These are phyloP conservation scores for Diplodus sargus DNA, from an alignment of 2,797 vertebrate species.

Conservation along the genomic window DNA sequence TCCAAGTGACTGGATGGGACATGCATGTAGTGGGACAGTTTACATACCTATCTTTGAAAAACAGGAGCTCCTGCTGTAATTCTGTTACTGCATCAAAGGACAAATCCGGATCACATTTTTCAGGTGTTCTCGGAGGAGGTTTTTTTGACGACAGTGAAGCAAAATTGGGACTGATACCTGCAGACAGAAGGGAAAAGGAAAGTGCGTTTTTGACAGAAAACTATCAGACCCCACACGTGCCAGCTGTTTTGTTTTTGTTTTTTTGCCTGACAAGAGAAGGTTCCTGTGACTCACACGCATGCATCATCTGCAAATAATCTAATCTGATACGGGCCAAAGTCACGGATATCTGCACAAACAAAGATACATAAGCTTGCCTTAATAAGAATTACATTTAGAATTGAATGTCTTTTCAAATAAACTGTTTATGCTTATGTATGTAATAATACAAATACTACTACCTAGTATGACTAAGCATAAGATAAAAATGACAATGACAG, in stretches of 20 bases:
- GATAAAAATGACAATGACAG: neutral
- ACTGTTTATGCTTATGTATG: neutral
- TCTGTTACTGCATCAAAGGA: slow-evolving; percentile 89
- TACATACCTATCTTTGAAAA: slow-evolving; percentile 92
- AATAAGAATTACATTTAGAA: neutral
- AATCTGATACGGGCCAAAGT: neutral
- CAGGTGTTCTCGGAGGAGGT: slow-evolving; percentile 90
- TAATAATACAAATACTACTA: neutral
- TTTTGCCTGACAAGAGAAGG: neutral
- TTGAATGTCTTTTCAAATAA: too few species aligned
- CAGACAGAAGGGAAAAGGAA: slow-evolving; percentile 1
- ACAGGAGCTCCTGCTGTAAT: slow-evolving; percentile 88
- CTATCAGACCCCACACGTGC: neutral
- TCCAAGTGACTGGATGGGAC: neutral
- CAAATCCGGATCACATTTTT: slow-evolving; percentile 89
- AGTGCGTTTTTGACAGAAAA: neutral
- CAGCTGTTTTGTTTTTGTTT: too few species aligned
- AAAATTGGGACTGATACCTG: slow-evolving; percentile 66
- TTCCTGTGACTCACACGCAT: neutral
- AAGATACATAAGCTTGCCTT: neutral
- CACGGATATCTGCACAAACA: neutral
- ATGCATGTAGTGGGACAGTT: neutral
- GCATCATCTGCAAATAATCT: slow-evolving; percentile 1
- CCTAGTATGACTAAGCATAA: neutral
- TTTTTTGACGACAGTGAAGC: slow-evolving; percentile 70